Conservation (phyloP, 2,888 invertebrate genomes). For the Lithophane socia region DNA sequence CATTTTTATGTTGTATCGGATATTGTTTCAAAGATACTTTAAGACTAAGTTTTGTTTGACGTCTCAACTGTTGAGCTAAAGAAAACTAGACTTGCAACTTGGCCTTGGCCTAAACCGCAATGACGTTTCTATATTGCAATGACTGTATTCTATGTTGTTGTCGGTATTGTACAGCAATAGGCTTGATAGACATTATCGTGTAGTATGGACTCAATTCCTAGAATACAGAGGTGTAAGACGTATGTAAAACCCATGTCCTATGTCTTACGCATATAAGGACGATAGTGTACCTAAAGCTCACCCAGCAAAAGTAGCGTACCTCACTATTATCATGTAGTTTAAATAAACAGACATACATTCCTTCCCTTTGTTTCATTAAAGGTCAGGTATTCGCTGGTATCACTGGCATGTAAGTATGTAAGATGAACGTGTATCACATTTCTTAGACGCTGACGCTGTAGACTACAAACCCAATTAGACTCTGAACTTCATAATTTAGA, state of each 20-base stretch:
- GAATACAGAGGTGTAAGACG: not conserved
- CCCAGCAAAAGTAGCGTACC: not conserved
- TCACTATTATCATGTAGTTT: slow-evolving; percentile 17
- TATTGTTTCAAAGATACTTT: not conserved
- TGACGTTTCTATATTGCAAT: no score
- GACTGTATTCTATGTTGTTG: not conserved
- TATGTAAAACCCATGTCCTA: no score
- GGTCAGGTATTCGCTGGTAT: slow-evolving; percentile 49
- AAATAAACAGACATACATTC: slow-evolving; percentile 51
- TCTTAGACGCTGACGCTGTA: not conserved
- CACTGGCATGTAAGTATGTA: slow-evolving; percentile 38
- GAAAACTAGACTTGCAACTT: not conserved
- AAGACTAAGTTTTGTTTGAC: not conserved
- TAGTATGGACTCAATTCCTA: not conserved
- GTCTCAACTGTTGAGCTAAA: not conserved
- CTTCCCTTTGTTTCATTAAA: slow-evolving; percentile 59
- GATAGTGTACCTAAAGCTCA: not conserved
- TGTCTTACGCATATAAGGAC: not conserved
- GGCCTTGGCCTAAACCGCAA: not conserved
- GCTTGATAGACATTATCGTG: no score
- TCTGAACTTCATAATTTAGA: slow-evolving; percentile 30
- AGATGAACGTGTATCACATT: slow-evolving; percentile 24
- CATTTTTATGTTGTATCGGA: not conserved
- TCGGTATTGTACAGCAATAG: not conserved
- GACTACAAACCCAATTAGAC: slow-evolving; percentile 3